phyloP scores from a whole-genome alignment of 2,888 invertebrate species.

The Drosophila meridionalis region DNA sequence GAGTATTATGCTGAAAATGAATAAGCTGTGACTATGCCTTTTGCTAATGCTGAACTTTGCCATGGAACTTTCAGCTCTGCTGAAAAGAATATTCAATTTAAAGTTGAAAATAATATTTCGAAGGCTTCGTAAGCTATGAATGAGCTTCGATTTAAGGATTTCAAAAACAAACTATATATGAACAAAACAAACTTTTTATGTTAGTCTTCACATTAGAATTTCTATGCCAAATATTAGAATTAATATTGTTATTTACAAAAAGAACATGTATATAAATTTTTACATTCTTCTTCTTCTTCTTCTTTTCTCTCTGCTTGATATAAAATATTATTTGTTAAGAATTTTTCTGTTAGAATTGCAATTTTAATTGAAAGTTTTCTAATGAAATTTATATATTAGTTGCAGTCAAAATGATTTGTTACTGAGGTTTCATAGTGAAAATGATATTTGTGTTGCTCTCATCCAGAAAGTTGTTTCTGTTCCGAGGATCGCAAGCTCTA shows the following conservation, averaged over 20 bases:
- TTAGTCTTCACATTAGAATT: no score
- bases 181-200: background rate
- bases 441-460: background rate
- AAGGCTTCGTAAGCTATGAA: background rate
- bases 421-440: background rate
- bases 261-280: background rate
- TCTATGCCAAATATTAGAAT: background rate
- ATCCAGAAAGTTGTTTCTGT: background rate
- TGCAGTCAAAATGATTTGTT: background rate
- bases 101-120: background rate
- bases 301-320: background rate
- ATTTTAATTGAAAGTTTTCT: background rate
- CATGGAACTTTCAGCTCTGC: conserved; percentile 52
- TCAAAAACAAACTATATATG: background rate
- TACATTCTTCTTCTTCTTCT: background rate
- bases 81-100: conserved; percentile 48
- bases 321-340: background rate
- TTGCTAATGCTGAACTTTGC: conserved; percentile 52
- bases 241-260: background rate
- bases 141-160: background rate
- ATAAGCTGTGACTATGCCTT: conserved; percentile 76
- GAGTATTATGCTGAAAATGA: conserved; percentile 76
- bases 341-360: background rate
- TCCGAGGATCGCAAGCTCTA: background rate
- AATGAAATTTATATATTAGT: conserved; percentile 1